These are phyloP conservation scores for Rhinolophus ferrumequinum DNA, from an alignment of 2,113 vertebrate species.

Conservation along the genomic window DNA sequence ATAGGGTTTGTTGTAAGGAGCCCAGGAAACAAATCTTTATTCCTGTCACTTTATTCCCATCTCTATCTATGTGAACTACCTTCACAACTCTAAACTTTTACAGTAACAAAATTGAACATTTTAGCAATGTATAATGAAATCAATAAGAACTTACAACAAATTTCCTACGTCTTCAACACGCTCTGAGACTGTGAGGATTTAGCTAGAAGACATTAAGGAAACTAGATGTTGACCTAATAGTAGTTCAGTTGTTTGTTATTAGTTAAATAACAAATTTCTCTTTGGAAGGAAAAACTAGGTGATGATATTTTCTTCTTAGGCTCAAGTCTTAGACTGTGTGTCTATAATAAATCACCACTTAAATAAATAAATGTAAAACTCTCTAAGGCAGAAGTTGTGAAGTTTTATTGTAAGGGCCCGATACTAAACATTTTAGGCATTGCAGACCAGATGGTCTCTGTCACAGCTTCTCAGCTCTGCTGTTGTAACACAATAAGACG, in stretches of 20 bases:
- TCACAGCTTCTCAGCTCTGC: not conserved
- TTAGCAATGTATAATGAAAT: not conserved
- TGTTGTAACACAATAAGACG: not conserved
- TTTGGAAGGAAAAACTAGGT: not conserved
- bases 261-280: not conserved
- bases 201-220: not conserved
- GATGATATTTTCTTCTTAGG: not conserved
- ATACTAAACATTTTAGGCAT: slow-evolving; percentile 11
- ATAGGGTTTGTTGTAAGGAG: not conserved
- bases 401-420: not conserved
- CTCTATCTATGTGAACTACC: not conserved
- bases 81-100: not conserved
- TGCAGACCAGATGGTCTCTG: not conserved
- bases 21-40: not conserved
- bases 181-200: not conserved
- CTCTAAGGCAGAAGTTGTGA: not conserved
- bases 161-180: not conserved
- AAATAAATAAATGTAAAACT: slow-evolving; percentile 41
- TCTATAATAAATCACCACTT: not conserved
- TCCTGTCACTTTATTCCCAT: not conserved
- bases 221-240: not conserved
- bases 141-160: not conserved
- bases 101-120: not conserved
- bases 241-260: not conserved
- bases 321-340: not conserved